phyloP scores from a whole-genome alignment of 2,797 vertebrate species.

The Rhodeus uyekii region DNA sequence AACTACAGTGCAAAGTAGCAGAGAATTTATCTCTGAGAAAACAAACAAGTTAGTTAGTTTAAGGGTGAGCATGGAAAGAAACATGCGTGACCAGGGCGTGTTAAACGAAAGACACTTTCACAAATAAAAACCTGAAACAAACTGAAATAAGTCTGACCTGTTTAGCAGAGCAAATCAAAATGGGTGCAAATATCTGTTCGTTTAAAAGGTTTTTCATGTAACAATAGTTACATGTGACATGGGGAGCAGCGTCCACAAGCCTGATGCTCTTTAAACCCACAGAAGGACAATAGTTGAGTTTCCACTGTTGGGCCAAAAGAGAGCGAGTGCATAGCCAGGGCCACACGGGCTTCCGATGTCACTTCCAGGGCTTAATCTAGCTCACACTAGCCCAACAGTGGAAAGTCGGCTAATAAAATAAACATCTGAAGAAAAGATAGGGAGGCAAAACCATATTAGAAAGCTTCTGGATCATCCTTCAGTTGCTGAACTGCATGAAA shows the following conservation, averaged over 20 bases:
- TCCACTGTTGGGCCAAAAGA: not conserved
- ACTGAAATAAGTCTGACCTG: not conserved
- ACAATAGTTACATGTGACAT: slow-evolving; percentile 8
- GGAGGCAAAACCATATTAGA: slow-evolving; percentile 52
- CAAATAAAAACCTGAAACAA: not conserved
- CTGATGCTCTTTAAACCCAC: slow-evolving; percentile 54
- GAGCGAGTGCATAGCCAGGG: not conserved
- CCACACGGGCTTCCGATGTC: not conserved
- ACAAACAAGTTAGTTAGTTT: slow-evolving; percentile 72
- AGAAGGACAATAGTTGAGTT: slow-evolving; percentile 43
- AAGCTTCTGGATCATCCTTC: slow-evolving; percentile 66
- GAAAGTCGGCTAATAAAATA: not conserved
- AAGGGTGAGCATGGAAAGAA: slow-evolving; percentile 66
- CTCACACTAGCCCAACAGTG: not conserved
- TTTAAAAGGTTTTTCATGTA: not conserved
- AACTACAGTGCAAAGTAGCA: not conserved
- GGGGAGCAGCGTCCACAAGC: slow-evolving; percentile 63
- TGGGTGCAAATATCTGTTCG: not conserved
- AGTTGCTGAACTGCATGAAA: slow-evolving; percentile 68
- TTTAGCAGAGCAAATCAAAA: not conserved
- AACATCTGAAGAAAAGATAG: slow-evolving; percentile 22
- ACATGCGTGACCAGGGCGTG: slow-evolving; percentile 84
- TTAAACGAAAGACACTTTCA: slow-evolving; percentile 64
- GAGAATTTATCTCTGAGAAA: not conserved
- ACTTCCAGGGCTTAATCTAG: not conserved